A percentile compares a stretch with the other conserved stretches of the same genome.
These are phyloP conservation scores for Otolemur garnettii DNA, from an alignment of 2,113 vertebrate genomes.

Conservation along the genomic window DNA sequence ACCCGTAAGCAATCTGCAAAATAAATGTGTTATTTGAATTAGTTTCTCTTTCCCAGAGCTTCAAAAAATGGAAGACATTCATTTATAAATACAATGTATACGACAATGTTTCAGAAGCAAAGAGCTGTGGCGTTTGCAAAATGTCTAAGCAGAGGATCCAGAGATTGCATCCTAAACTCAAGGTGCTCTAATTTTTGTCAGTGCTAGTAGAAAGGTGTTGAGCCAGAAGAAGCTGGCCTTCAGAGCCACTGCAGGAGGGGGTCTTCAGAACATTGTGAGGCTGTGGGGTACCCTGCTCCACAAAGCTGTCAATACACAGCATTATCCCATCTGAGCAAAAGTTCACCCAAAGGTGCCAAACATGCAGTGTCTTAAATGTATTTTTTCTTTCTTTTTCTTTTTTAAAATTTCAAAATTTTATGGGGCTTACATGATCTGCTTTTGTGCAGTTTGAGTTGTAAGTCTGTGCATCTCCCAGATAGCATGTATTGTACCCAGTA, in stretches of 20 bases:
- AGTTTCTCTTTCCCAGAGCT: not conserved
- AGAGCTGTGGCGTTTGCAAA: not conserved
- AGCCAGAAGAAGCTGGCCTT: not conserved
- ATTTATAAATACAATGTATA: not conserved
- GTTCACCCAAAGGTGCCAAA: not conserved
- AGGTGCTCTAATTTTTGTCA: not conserved
- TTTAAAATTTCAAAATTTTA: too few relatives aligned
- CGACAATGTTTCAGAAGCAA: not conserved
- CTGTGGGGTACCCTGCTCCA: not conserved
- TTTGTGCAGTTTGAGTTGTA: too few relatives aligned
- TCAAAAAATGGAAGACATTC: not conserved
- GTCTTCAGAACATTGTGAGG: accelerated
- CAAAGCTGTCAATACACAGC: not conserved
- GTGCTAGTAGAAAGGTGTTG: not conserved
- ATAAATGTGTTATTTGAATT: not conserved
- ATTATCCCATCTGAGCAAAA: not conserved
- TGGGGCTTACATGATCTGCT: too few relatives aligned
- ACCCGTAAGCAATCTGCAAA: not conserved
- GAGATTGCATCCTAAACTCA: not conserved
- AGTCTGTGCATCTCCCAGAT: too few relatives aligned
- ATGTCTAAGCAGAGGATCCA: not conserved
- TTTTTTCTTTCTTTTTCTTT: not conserved
- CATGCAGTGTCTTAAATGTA: not conserved
- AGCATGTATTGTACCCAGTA: too few relatives aligned
- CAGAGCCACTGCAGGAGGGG: accelerated